Conservation (phyloP, 2,888 invertebrate species). For the Drosophila borborema region DNA sequence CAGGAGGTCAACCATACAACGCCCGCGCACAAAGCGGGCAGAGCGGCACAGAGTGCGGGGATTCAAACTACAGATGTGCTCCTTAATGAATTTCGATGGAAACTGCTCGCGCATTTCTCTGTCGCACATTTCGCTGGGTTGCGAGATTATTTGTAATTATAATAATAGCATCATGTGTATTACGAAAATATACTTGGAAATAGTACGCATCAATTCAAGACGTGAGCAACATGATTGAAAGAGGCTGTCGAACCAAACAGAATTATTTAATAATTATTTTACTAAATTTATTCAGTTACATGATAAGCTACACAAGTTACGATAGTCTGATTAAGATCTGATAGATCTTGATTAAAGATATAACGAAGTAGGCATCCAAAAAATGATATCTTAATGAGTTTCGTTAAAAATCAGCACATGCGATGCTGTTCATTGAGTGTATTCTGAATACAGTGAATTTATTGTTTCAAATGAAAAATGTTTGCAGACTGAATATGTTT, state of each 20-base stretch:
- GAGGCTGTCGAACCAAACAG: neutral
- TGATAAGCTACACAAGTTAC: neutral
- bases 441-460: neutral
- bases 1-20: conserved; percentile 54
- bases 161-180: conserved; percentile 12
- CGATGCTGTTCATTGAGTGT: too few species aligned
- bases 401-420: neutral
- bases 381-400: neutral
- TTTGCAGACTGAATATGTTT: neutral
- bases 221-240: neutral
- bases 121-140: neutral
- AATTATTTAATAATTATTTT: neutral
- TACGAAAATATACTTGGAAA: neutral
- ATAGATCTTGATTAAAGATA: neutral
- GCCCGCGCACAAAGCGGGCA: conserved; percentile 26
- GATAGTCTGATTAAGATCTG: neutral
- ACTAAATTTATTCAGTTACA: too few species aligned
- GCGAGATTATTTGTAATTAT: conserved; percentile 8
- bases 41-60: neutral
- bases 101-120: conserved; percentile 4
- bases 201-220: neutral
- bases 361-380: neutral
- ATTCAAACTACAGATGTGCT: conserved; percentile 22
- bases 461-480: neutral
- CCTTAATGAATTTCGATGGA: conserved; percentile 30